A percentile compares a stretch with the other conserved stretches of the same genome.
phyloP scores from a whole-genome alignment of 2,888 invertebrate genomes.

The Nomada fabriciana region DNA sequence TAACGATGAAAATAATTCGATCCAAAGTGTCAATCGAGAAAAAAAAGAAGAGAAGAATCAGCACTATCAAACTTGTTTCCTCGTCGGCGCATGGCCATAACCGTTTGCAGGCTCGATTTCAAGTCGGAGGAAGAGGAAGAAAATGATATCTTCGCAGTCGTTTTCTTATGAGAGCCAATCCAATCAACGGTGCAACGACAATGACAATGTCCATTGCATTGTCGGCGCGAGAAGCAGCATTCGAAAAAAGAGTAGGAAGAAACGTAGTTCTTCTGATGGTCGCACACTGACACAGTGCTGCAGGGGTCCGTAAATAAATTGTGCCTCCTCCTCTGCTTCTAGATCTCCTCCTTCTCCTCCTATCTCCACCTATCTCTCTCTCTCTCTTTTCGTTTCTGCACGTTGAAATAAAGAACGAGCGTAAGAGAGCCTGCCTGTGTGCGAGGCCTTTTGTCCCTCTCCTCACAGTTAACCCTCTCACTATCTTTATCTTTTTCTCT shows the following conservation, averaged over 20 bases:
- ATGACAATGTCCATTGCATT: slow-evolving; percentile 54
- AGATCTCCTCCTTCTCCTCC: slow-evolving; percentile 24
- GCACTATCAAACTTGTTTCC: neutral
- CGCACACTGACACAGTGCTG: slow-evolving; percentile 63
- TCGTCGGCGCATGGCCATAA: slow-evolving; percentile 18
- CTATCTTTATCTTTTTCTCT: slow-evolving; percentile 27
- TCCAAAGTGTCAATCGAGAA: neutral
- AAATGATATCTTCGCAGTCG: slow-evolving; percentile 34
- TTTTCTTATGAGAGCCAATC: slow-evolving; percentile 51
- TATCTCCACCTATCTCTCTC: slow-evolving; percentile 6
- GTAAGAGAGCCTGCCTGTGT: slow-evolving; percentile 63
- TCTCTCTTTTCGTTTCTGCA: slow-evolving; percentile 13
- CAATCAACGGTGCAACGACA: slow-evolving; percentile 46
- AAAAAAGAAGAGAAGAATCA: neutral
- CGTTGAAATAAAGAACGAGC: slow-evolving; percentile 71
- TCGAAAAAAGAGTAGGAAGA: slow-evolving; percentile 16
- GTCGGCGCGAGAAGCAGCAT: slow-evolving; percentile 11
- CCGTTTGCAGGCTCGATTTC: neutral
- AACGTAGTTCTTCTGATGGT: slow-evolving; percentile 48
- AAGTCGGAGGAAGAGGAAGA: neutral
- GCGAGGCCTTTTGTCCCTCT: slow-evolving; percentile 64
- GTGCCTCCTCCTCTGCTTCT: slow-evolving; percentile 53
- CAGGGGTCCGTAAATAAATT: slow-evolving; percentile 75
- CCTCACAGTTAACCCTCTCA: slow-evolving; percentile 61
- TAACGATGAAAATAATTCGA: neutral